These are phyloP conservation scores for Pollachius pollachius DNA, from an alignment of 2,113 vertebrate genomes.

Conservation along the genomic window DNA sequence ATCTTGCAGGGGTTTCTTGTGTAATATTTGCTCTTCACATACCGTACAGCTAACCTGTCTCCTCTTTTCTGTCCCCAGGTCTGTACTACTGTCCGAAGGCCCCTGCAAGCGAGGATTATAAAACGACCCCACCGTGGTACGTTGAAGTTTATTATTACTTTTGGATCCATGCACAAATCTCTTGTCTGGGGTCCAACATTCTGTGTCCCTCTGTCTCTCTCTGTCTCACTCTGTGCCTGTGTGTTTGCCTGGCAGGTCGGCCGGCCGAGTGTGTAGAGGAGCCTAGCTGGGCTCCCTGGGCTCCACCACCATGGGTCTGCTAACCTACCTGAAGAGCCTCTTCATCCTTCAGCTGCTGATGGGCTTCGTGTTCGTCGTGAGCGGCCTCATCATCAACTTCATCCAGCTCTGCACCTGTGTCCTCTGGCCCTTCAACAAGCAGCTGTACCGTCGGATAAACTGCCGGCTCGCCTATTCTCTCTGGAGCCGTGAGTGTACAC, in stretches of 20 bases:
- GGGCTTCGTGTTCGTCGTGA: conserved; percentile 96
- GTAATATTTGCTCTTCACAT: too few species aligned
- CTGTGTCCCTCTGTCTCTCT: neutral
- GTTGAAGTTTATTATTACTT: neutral
- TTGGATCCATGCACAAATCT: neutral
- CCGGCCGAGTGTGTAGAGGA: conserved; percentile 60
- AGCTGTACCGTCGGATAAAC: conserved; percentile 94
- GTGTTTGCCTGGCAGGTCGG: conserved; percentile 40
- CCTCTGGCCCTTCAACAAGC: conserved; percentile 92
- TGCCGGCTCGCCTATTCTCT: conserved; percentile 93
- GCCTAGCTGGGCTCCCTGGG: conserved; percentile 45
- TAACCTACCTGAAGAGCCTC: conserved; percentile 87
- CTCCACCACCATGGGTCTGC: conserved; percentile 63
- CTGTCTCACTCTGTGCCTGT: conserved; percentile 2
- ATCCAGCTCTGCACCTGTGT: conserved; percentile 90
- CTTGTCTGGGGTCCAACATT: too few species aligned
- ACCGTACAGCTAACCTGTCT: neutral
- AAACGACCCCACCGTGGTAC: conserved; percentile 63
- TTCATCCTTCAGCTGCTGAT: conserved; percentile 95
- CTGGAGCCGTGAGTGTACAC: conserved; percentile 92
- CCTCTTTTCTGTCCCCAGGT: conserved; percentile 46
- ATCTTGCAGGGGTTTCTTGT: too few species aligned
- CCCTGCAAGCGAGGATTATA: conserved; percentile 72
- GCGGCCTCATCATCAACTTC: conserved; percentile 96
- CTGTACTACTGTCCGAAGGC: conserved; percentile 65